phyloP scores from a whole-genome alignment of 2,113 vertebrate species.

The Collichthys lucidus region DNA sequence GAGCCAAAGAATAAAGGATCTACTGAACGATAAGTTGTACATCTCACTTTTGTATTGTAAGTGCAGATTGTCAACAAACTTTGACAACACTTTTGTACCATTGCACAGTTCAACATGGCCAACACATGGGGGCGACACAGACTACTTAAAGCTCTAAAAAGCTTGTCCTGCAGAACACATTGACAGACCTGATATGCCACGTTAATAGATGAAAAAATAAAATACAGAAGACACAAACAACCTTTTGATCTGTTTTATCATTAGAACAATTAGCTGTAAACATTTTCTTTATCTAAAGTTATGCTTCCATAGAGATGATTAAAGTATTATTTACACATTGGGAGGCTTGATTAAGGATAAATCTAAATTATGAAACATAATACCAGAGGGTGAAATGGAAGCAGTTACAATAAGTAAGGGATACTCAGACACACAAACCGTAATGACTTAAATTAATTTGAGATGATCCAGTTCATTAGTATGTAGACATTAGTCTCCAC shows the following conservation, averaged over 20 bases:
- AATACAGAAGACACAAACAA: neutral
- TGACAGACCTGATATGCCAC: neutral
- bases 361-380: neutral
- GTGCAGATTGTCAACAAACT: neutral
- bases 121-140: conserved; percentile 64
- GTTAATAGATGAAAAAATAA: neutral
- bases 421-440: neutral
- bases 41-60: neutral
- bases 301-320: neutral
- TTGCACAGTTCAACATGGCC: conserved; percentile 12
- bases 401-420: neutral
- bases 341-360: neutral
- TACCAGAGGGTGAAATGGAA: neutral
- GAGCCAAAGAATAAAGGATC: neutral
- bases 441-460: conserved; percentile 2
- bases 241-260: neutral
- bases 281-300: neutral
- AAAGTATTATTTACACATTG: neutral
- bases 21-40: neutral
- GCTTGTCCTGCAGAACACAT: neutral
- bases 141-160: neutral
- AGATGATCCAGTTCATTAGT: conserved; percentile 7
- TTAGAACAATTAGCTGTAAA: neutral
- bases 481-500: neutral
- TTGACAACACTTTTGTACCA: neutral